Evolutionary conservation across 2,888 invertebrate genomes (phyloP), one percentile per base, ranked within the genome.

Genomic region (Cantharis rustica): DNA sequence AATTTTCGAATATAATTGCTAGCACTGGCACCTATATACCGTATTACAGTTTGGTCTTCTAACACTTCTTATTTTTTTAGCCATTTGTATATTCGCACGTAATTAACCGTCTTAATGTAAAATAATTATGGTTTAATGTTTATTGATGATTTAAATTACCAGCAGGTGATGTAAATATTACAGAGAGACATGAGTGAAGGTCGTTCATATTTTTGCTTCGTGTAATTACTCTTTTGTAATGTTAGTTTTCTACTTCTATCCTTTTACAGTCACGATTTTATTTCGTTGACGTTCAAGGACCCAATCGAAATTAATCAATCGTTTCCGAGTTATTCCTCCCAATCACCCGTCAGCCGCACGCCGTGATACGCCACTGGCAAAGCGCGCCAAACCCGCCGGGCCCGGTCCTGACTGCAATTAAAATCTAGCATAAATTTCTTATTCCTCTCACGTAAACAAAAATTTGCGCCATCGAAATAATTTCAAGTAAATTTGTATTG

Each of bases 141-240:
- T 66, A 16, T 15, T 15, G 11, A 66, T 66, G 64, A 66, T 66
- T 66, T 20, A 66, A 66, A 66, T 66, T 66, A 66, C 23, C 23
- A 66, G 64, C 64, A 66, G 64, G 64, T 66, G 64, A 20, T 66
- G 64, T 66, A 66, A n/a, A n/a, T 66, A 66, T 66, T 47, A 47
- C 5, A 47, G n/a, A 47, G 47, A 47, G 47, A 47, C 47, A 47
- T 47, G 47, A 47, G 47, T 47, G 47, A 47, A 47, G 47, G 47
- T n/a, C 47, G 47, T 47, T 47, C 47, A 47, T 47, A 47, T 47
- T 47, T 47, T 47, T 47, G 47, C 47, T 47, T 47, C 1, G n/a
- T n/a, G 47, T 47, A 47, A 47, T 47, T 47, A 47, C 13, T n/a
- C 47, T 47, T 47, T 47, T 47, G 47, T 47, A 47, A 47, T 47